Conservation (phyloP, 2,888 invertebrate species). For the Alviniconcha strummeri region DNA sequence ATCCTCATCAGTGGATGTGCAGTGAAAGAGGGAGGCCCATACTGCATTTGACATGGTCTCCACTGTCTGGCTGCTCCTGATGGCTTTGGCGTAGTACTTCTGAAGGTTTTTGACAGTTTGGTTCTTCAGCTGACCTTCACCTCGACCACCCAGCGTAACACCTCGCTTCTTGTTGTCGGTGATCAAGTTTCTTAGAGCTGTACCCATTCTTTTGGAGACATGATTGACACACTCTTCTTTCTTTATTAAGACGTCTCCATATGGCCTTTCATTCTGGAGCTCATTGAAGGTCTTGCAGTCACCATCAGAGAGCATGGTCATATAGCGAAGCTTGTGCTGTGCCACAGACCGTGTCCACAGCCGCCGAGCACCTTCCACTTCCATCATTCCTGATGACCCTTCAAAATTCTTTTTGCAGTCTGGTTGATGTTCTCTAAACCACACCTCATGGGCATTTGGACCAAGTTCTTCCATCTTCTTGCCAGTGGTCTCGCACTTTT, state of each 20-base stretch:
- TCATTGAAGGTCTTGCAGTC: slow-evolving; percentile 9
- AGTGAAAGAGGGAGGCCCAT: neutral
- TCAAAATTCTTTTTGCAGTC: too few relatives aligned
- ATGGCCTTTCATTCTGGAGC: neutral
- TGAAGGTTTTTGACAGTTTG: neutral
- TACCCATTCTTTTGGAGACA: neutral
- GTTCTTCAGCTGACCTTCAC: neutral
- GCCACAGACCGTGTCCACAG: too few relatives aligned
- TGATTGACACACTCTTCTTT: slow-evolving; percentile 13
- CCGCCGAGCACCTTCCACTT: too few relatives aligned
- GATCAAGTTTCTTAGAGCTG: neutral
- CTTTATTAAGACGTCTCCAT: neutral
- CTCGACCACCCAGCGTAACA: slow-evolving; percentile 1
- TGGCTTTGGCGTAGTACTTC: neutral
- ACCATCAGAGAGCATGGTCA: neutral
- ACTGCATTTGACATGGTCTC: slow-evolving; percentile 7
- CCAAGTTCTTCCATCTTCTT: too few relatives aligned
- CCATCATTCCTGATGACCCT: too few relatives aligned
- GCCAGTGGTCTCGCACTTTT: too few relatives aligned
- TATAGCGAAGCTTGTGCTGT: too few relatives aligned
- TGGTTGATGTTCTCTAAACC: too few relatives aligned
- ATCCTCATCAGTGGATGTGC: neutral
- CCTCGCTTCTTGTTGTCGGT: slow-evolving; percentile 1
- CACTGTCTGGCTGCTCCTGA: neutral
- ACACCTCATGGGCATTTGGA: too few relatives aligned